Evolutionary conservation across 1,140 invertebrate species (phyloP).

Genomic region (Bombus difficillimus): DNA sequence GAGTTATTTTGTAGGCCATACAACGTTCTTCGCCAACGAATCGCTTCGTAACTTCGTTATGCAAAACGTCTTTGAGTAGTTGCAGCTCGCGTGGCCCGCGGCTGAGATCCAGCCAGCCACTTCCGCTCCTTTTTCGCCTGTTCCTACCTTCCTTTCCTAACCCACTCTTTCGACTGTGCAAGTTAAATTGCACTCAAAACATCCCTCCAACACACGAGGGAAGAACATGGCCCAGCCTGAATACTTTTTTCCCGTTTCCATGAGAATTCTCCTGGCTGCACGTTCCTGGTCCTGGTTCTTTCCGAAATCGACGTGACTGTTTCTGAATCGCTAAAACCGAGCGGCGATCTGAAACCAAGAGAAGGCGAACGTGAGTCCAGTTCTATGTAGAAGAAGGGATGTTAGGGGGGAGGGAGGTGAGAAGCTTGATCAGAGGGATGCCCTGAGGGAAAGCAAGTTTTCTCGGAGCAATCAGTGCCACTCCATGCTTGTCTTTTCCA

Average conservation of each 20-base stretch:
- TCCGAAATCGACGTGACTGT: background rate
- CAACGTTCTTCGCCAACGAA: slow-evolving; percentile 46
- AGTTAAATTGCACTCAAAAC: slow-evolving; percentile 69
- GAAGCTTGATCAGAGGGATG: slow-evolving; percentile 28
- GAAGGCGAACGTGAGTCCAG: background rate
- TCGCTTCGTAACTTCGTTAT: slow-evolving; percentile 64
- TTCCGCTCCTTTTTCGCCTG: background rate
- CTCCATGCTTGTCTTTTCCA: background rate
- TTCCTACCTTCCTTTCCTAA: background rate
- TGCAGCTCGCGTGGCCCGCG: slow-evolving; percentile 25
- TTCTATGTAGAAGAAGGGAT: background rate
- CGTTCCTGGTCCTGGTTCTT: background rate
- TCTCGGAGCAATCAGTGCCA: slow-evolving; percentile 43
- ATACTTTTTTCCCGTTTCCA: background rate
- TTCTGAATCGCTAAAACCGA: background rate
- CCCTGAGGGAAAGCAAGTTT: slow-evolving; percentile 30
- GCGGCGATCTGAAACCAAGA: background rate
- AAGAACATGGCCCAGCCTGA: slow-evolving; percentile 11
- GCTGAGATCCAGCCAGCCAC: background rate
- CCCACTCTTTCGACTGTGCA: slow-evolving; percentile 16
- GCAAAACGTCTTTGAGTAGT: slow-evolving; percentile 41
- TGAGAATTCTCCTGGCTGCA: background rate
- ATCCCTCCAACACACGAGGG: slow-evolving; percentile 50
- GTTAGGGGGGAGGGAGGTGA: too few relatives aligned
- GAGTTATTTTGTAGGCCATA: slow-evolving; percentile 31